Evolutionary conservation across 1,140 invertebrate genomes (phyloP).

Genomic region (Cyrtorhinus lividipennis): DNA sequence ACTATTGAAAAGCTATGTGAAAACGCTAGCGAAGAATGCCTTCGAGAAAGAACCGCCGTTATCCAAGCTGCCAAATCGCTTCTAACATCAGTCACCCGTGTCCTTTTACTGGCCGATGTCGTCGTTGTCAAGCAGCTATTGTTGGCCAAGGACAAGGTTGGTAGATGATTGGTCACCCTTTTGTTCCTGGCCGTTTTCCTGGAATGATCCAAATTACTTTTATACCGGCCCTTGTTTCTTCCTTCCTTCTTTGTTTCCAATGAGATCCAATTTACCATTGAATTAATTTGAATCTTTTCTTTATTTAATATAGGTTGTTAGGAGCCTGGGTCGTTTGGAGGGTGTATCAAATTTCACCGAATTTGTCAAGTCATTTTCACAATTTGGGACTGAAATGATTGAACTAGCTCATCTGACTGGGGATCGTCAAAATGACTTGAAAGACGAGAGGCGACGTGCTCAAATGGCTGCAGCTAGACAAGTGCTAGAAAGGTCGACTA

Average conservation of each 20-base stretch:
- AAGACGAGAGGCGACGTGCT: slow-evolving; percentile 84
- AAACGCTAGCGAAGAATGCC: slow-evolving; percentile 47
- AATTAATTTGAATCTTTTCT: no score
- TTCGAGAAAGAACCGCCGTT: slow-evolving; percentile 56
- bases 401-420: slow-evolving; percentile 88
- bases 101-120: slow-evolving; percentile 94
- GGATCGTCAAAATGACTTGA: slow-evolving; percentile 69
- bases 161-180: no score
- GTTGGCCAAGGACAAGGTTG: slow-evolving; percentile 91
- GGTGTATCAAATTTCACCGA: slow-evolving; percentile 94
- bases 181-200: no score
- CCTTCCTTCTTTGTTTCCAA: no score
- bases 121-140: slow-evolving; percentile 95
- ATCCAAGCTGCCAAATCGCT: slow-evolving; percentile 84
- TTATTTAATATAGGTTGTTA: slow-evolving; percentile 41
- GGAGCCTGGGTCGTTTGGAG: slow-evolving; percentile 73
- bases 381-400: slow-evolving; percentile 97
- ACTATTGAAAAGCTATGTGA: slow-evolving; percentile 82
- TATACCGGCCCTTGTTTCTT: no score
- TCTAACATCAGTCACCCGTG: slow-evolving; percentile 85
- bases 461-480: slow-evolving; percentile 91
- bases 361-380: slow-evolving; percentile 96
- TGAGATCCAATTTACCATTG: no score
- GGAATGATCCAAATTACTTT: no score
- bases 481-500: slow-evolving; percentile 91